phyloP scores from a whole-genome alignment of 2,113 vertebrate species.

The Monarcha castaneiventris region DNA sequence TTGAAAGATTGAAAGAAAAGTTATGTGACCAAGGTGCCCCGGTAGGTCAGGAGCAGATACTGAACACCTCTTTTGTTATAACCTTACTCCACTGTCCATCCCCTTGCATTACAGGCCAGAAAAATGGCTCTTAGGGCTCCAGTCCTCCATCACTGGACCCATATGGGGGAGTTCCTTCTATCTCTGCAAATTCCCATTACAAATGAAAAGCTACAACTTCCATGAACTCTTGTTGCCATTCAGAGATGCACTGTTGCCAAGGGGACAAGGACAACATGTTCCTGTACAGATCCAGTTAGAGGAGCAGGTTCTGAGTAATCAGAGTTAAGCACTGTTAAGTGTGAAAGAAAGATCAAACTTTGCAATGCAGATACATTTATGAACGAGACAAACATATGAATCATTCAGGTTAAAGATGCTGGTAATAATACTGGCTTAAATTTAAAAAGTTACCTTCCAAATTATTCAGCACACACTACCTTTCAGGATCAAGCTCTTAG shows the following conservation, averaged over 20 bases:
- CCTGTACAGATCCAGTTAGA: slow-evolving; percentile 15
- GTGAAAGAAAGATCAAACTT: slow-evolving; percentile 17
- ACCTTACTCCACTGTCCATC: background rate
- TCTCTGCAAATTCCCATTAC: background rate
- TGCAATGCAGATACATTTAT: background rate
- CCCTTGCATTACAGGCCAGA: background rate
- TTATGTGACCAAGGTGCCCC: background rate
- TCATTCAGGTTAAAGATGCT: background rate
- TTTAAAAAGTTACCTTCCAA: background rate
- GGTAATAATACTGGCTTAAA: background rate
- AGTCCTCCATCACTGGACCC: background rate
- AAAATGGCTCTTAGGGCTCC: background rate
- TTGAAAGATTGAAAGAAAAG: background rate
- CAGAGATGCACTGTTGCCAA: slow-evolving; percentile 36
- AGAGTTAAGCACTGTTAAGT: slow-evolving; percentile 14
- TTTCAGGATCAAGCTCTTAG: background rate
- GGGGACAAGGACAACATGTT: slow-evolving; percentile 42
- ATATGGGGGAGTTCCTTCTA: background rate
- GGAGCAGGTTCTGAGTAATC: slow-evolving; percentile 28
- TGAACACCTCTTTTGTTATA: background rate
- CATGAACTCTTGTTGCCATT: slow-evolving; percentile 1
- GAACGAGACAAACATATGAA: background rate
- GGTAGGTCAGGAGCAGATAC: background rate
- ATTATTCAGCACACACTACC: background rate
- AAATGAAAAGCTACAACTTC: background rate